Base-by-base conservation (phyloP, 2,113 vertebrate genomes). In the Galemys pyrenaicus region DNA sequence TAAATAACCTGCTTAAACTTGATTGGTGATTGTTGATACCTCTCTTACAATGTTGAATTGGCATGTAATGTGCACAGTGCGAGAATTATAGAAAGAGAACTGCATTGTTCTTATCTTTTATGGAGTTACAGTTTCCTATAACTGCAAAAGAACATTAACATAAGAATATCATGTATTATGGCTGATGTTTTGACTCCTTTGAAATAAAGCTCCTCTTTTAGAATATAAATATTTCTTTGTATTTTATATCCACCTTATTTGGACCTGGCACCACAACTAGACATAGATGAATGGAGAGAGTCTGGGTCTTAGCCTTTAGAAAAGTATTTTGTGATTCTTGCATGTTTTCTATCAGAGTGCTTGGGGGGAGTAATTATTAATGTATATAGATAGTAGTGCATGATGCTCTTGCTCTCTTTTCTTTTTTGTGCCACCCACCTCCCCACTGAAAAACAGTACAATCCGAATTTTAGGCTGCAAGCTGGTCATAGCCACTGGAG, bases 391-490 rank as follows among this genome's bases (percentile, higher is more conserved):
- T 96, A 95, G 81, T 91, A 97, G 86, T 75, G 51, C 92, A 89
- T 82, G 86, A 93, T 94, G 87, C 56, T 39, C 87, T 8, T 49
- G 91, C 82, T 75, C 91, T 96, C 89, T 83, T 97, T 96, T 92
- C 94, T 96, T 62, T n/a, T 97, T 92, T 71, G 56, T 56, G 93
- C 91, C 75, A n/a, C n/a, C n/a, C n/a, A n/a, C 71, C 94, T 96
- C 91, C 65, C 9, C n/a, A 44, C 92, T 97, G 97, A 97, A 96
- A 22, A 98, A 97, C 95, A 96, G n/a, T 87, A 95, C 71, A 60
- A 46, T 83, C 51, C 49, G 93, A 92, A 94, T 80, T n/a, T 89
- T 88, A 83, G 88, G 30, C 70, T 93, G 80, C 87, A 80, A 80
- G 92, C 41, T 44, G 65, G 54, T 84, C 83, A 64, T 16, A 82